Percentiles rank a stretch among this genome's conserved stretches.
These are phyloP conservation scores for Rhizomys pruinosus DNA, from an alignment of 2,113 vertebrate species.

Conservation along the genomic window DNA sequence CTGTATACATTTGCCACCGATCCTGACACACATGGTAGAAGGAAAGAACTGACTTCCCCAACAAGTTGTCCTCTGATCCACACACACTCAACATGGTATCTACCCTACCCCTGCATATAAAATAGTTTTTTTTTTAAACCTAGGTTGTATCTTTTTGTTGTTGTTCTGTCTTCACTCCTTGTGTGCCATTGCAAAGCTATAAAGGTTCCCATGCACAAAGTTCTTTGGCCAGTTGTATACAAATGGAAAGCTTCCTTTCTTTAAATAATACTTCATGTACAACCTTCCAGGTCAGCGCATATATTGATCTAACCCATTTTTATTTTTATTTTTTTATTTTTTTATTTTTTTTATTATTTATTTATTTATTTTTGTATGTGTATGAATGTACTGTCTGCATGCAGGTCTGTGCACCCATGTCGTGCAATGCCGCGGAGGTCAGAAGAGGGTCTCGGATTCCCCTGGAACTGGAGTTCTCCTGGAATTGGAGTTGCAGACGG, in stretches of 20 bases:
- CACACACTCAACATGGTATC: background rate
- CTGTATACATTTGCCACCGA: background rate
- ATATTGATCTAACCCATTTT: conserved; percentile 18
- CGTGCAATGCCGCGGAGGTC: no score
- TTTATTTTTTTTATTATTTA: no score
- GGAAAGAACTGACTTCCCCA: background rate
- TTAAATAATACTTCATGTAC: conserved; percentile 13
- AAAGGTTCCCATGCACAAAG: background rate
- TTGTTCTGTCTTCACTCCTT: background rate
- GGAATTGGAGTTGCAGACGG: no score
- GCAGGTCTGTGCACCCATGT: no score
- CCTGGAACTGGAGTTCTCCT: no score
- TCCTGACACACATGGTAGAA: background rate
- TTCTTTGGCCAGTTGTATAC: background rate
- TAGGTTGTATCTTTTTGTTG: conserved; percentile 11
- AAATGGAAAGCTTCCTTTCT: background rate
- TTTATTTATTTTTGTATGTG: no score
- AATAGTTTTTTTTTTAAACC: background rate
- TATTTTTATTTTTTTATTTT: no score
- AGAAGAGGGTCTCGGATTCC: no score
- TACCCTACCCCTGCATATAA: background rate
- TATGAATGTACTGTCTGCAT: no score
- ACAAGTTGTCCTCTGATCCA: background rate
- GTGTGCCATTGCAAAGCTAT: background rate
- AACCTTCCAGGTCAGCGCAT: background rate